These are phyloP conservation scores for Pollenia angustigena DNA, from an alignment of 2,888 invertebrate genomes.

Conservation along the genomic window DNA sequence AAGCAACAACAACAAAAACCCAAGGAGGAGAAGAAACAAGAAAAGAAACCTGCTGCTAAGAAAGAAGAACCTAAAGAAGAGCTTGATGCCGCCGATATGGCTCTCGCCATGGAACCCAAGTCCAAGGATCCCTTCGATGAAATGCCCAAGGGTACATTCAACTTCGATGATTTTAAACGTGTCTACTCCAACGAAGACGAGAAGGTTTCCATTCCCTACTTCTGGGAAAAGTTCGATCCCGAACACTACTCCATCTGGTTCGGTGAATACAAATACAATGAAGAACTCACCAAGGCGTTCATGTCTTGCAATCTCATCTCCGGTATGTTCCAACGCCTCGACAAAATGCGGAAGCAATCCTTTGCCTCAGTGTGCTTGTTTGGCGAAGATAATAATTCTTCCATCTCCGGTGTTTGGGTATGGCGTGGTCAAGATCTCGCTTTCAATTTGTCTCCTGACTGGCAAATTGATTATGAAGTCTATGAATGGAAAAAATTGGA, in stretches of 20 bases:
- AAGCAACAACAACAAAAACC: constrained; percentile 80
- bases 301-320: constrained; percentile 99
- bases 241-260: constrained; percentile 98
- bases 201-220: constrained; percentile 96
- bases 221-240: constrained; percentile 99
- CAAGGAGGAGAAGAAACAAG: constrained; percentile 83
- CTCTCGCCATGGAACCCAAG: constrained; percentile 90
- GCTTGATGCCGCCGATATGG: constrained; percentile 88
- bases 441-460: constrained; percentile 95
- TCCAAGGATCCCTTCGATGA: constrained; percentile 95
- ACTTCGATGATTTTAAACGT: constrained; percentile 98
- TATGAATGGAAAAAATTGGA: constrained; percentile 98
- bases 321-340: constrained; percentile 99
- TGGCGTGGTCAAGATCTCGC: constrained; percentile 98
- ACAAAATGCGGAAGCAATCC: constrained; percentile 98
- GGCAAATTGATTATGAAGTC: constrained; percentile 98
- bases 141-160: constrained; percentile 95
- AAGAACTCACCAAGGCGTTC: constrained; percentile 95
- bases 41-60: constrained; percentile 82
- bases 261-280: constrained; percentile 97
- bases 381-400: constrained; percentile 95
- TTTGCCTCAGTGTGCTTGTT: constrained; percentile 97
- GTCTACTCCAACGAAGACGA: constrained; percentile 98
- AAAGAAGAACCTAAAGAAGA: constrained; percentile 86
- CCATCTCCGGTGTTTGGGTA: constrained; percentile 98